These are phyloP conservation scores for Lateolabrax maculatus DNA, from an alignment of 2,797 vertebrate genomes.

Conservation along the genomic window DNA sequence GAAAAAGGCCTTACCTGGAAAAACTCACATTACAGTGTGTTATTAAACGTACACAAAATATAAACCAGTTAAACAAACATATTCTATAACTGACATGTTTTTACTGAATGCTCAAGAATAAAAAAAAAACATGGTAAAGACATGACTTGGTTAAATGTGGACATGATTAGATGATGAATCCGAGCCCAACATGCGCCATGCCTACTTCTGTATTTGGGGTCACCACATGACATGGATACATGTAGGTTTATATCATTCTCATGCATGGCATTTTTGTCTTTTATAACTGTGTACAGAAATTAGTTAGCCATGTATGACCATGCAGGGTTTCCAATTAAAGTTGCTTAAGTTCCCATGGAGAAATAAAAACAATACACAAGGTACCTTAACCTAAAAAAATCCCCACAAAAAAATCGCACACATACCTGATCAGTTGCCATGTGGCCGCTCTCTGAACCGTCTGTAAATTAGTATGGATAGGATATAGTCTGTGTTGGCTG, in stretches of 20 bases:
- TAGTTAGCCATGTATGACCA: too few species aligned
- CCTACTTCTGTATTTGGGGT: neutral
- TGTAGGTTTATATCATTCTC: too few species aligned
- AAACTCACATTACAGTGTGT: neutral
- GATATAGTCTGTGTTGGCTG: neutral
- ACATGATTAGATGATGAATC: neutral
- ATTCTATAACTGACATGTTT: neutral
- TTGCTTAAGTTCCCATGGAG: too few species aligned
- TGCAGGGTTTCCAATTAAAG: too few species aligned
- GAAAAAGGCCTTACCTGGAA: neutral
- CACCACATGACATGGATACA: neutral
- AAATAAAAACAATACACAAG: too few species aligned
- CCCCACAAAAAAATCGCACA: neutral
- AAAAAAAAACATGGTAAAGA: neutral
- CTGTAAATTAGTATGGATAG: conserved; percentile 11
- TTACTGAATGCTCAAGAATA: too few species aligned
- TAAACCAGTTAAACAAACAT: neutral
- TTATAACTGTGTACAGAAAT: too few species aligned
- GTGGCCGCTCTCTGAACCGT: conserved; percentile 5
- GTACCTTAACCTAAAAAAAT: neutral
- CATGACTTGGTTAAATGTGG: neutral
- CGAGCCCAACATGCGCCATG: neutral
- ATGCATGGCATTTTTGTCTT: too few species aligned
- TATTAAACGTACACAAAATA: neutral
- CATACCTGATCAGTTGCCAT: neutral